These are phyloP conservation scores for Vultur gryphus DNA, from an alignment of 2,797 vertebrate genomes.

Conservation along the genomic window DNA sequence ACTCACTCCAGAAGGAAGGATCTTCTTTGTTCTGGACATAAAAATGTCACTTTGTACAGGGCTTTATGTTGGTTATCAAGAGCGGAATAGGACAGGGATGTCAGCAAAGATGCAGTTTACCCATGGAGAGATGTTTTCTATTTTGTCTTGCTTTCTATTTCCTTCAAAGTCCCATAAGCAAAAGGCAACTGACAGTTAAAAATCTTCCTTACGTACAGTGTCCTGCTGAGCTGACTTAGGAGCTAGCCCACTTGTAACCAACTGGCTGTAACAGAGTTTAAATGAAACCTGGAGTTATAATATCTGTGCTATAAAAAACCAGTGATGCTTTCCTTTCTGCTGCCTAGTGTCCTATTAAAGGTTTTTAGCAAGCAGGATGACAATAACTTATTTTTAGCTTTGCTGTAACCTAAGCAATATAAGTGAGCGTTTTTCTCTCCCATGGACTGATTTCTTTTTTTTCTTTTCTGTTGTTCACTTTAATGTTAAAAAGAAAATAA, in stretches of 20 bases:
- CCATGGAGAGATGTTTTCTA: fast-evolving
- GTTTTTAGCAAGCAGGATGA: not conserved
- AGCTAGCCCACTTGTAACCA: not conserved
- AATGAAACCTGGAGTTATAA: not conserved
- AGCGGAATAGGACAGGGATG: not conserved
- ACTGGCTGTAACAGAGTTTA: not conserved
- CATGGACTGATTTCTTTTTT: not conserved
- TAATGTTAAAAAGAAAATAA: not conserved
- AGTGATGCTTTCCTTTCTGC: not conserved
- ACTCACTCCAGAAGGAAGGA: not conserved
- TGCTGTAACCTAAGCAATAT: not conserved
- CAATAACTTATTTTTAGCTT: not conserved
- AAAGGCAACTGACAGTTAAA: not conserved
- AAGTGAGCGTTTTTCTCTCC: not conserved
- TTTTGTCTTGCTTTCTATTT: not conserved
- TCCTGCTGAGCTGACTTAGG: not conserved
- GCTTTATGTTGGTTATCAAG: not conserved
- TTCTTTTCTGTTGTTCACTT: not conserved
- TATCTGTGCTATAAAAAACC: not conserved
- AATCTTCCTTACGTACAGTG: not conserved
- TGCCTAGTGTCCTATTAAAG: not conserved
- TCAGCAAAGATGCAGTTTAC: not conserved
- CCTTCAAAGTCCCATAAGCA: not conserved
- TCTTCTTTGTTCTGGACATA: not conserved
- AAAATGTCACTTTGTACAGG: not conserved